Evolutionary conservation across 2,888 invertebrate genomes (phyloP), one percentile per base, ranked within the genome.

Genomic region (Athetis lepigone): DNA sequence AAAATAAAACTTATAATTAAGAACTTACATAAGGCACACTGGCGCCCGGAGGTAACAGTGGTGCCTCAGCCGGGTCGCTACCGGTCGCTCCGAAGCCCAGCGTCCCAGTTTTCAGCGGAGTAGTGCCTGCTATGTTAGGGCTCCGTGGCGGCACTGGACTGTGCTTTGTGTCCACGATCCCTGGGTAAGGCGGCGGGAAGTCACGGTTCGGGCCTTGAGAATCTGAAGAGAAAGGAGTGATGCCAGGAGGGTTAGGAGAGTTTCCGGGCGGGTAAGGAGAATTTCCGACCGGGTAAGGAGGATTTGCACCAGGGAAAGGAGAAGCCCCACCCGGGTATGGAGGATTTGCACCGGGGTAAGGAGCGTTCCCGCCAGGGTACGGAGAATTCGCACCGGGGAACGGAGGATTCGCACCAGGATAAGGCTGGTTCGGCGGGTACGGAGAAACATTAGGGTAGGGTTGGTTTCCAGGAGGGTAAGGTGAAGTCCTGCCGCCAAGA

Each of bases 1-100:
- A 7, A 13, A 18, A 63, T 23, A 39, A 29, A 45, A 37, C 1
- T 23, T 33, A 8, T 3, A 23, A 4, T 8, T 18, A 21, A 18
- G 33, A 19, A 75, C 85, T 81, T 47, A 88, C 90, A 57, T 85
- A 84, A 6, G 90, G 87, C n/a, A 86, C 80, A 9, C 62, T 74
- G 8, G 78, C 67, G 7, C 81, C 82, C 0, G 78, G 75, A 0
- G 91, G 89, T 40, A 90, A 50, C 9, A 84, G 46, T 0, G 91
- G 89, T 27, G 85, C 70, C 0, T 63, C 36, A 5, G 76, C 58
- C 0, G 63, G 59, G 23, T 76, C 69, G 19, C 29, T 68, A 0
- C 18, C 33, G 37, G 29, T 1, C 1, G 6, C 1, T 23, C 9
- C 69, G 36, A 89, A 90, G 0, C 89, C 90, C 2, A 84, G 13